Evolutionary conservation across 2,888 invertebrate genomes (phyloP).

Genomic region (Siphonodentalium dalli): DNA sequence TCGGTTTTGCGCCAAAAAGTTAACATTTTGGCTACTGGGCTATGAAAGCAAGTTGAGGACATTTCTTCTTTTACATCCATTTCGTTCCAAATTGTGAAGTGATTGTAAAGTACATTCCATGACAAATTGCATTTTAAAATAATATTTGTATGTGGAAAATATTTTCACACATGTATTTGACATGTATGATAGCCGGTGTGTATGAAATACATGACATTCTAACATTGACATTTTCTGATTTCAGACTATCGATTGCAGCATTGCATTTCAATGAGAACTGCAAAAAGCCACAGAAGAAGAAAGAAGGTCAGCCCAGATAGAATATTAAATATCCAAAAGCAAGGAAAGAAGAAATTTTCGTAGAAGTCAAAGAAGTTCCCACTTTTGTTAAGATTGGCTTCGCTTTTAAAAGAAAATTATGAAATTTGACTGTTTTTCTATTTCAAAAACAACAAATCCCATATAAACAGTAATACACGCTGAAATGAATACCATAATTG

Average conservation of each 20-base stretch:
- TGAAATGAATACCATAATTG: too few relatives aligned
- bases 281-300: constrained; percentile 2
- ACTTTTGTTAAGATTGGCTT: constrained; percentile 12
- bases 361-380: constrained; percentile 7
- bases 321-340: constrained; percentile 14
- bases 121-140: neutral
- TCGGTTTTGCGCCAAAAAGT: constrained; percentile 24
- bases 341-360: constrained; percentile 9
- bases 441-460: too few relatives aligned
- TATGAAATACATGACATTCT: too few relatives aligned
- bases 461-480: too few relatives aligned
- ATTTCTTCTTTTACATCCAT: neutral
- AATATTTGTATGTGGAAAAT: too few relatives aligned
- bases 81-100: neutral
- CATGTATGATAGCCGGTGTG: too few relatives aligned
- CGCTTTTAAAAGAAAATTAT: too few relatives aligned
- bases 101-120: neutral
- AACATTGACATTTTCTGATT: too few relatives aligned
- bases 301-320: constrained; percentile 2
- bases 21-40: constrained; percentile 19
- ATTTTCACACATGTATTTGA: too few relatives aligned
- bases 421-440: too few relatives aligned
- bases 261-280: constrained; percentile 13
- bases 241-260: constrained; percentile 9
- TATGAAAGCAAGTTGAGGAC: constrained; percentile 17